Evolutionary conservation across 2,888 invertebrate species (phyloP).

Genomic region (Drosophila rubida): DNA sequence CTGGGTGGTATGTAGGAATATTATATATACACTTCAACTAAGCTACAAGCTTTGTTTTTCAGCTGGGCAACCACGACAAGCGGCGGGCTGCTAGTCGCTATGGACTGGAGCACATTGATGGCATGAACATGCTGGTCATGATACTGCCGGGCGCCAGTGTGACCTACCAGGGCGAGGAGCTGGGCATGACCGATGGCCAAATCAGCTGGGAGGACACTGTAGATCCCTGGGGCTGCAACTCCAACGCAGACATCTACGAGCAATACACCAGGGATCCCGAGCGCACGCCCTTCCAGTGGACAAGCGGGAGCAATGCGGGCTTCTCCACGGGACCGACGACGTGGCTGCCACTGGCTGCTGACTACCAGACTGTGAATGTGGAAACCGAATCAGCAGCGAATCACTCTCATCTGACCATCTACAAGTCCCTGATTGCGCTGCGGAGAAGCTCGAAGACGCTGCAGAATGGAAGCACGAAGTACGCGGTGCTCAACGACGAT

Average conservation of each 20-base stretch:
- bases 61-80: constrained; percentile 91
- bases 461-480: constrained; percentile 72
- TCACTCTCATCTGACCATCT: constrained; percentile 87
- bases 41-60: background rate
- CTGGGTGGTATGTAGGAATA: constrained; percentile 87
- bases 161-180: constrained; percentile 85
- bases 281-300: constrained; percentile 89
- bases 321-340: constrained; percentile 80
- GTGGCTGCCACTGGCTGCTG: constrained; percentile 84
- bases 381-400: constrained; percentile 84
- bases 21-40: background rate
- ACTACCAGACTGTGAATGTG: constrained; percentile 87
- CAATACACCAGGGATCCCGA: constrained; percentile 87
- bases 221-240: constrained; percentile 86
- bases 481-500: constrained; percentile 66
- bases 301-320: constrained; percentile 83
- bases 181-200: constrained; percentile 84
- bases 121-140: constrained; percentile 90
- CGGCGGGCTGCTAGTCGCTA: constrained; percentile 88
- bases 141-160: constrained; percentile 88
- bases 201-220: constrained; percentile 87
- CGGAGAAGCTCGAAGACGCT: constrained; percentile 72
- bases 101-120: constrained; percentile 89
- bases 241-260: constrained; percentile 86
- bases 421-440: constrained; percentile 86